Base-by-base conservation (phyloP, 2,797 vertebrate genomes). In the Myotis findleyi region DNA sequence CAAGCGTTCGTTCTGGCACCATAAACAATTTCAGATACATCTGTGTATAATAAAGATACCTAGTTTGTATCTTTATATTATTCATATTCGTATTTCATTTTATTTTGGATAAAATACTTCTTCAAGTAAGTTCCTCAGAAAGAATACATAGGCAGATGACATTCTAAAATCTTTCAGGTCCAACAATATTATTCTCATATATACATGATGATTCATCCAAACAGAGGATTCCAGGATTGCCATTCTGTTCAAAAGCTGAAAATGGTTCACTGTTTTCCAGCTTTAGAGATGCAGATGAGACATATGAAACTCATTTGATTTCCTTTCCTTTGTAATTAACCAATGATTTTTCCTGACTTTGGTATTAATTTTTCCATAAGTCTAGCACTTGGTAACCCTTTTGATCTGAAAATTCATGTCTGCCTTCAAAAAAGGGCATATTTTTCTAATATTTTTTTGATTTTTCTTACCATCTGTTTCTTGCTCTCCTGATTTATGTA, bases 381-480 rank as follows among this genome's bases (percentile, higher is more conserved):
- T 55, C 44, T 62, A 53, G 53, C 16, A 80, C 5, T 55, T 90
- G 36, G 36, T 72, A 71, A 89, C 2, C 30, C 36, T 86, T 90
- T 86, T 72, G 53, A 94, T 86, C 10, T 80, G 73, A 94, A 94
- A 72, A 44, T 86, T 80, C 36, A 62, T 53, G 49, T 69, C 59
- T 79, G 27, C 41, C 33, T 85, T 72, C 18, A 69, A 72, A 93
- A 75, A 69, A 30, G 17, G 14, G 16, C 21, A 44, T 44, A 62
- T 80, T 80, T 62, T 53, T 57, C 13, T 64, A 71, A 62, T 49
- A 62, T 89, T 55, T 83, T 25, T 89, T 79, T 76, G 9, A 44
- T 89, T 79, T 90, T 55, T n/a, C 23, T 94, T 49, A 85, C 3
- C 81, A 86, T 72, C n/a, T 89, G 62, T 44, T 84, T 84, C 79